These are phyloP conservation scores for Trachelus tabidus DNA, from an alignment of 2,888 invertebrate genomes.

Conservation along the genomic window DNA sequence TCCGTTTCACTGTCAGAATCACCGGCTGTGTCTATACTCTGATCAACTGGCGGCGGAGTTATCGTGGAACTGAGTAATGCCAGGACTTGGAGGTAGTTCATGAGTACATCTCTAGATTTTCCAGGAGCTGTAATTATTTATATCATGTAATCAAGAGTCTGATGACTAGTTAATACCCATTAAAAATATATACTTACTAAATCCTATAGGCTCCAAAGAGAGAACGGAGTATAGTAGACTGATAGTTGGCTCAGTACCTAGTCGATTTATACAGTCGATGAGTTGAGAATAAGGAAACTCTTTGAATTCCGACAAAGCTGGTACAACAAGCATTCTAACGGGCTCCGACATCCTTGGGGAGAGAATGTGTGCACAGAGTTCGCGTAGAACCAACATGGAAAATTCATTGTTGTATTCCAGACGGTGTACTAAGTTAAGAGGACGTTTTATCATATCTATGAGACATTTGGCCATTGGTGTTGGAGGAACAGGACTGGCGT, in stretches of 20 bases:
- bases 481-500: conserved; percentile 76
- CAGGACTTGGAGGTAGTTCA: conserved; percentile 71
- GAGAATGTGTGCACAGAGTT: conserved; percentile 77
- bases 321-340: conserved; percentile 77
- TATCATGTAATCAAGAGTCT: not conserved
- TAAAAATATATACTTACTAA: conserved; percentile 69
- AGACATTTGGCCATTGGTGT: conserved; percentile 80
- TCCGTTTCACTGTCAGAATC: conserved; percentile 71
- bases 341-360: conserved; percentile 76
- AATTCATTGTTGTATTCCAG: conserved; percentile 65
- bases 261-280: conserved; percentile 66
- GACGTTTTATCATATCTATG: conserved; percentile 81
- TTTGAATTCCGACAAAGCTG: conserved; percentile 70
- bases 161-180: not conserved
- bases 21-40: conserved; percentile 67
- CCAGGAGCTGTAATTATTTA: conserved; percentile 36
- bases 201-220: conserved; percentile 74
- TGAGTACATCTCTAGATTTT: conserved; percentile 51
- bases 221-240: conserved; percentile 79
- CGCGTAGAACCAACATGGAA: conserved; percentile 68
- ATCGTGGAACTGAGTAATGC: conserved; percentile 66
- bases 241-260: conserved; percentile 68
- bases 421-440: conserved; percentile 72
- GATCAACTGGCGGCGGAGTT: conserved; percentile 63
- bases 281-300: conserved; percentile 68